A percentile compares a stretch with the other conserved stretches of the same genome.
These are phyloP conservation scores for Parasteatoda tepidariorum DNA, from an alignment of 1,140 invertebrate genomes.

Conservation along the genomic window DNA sequence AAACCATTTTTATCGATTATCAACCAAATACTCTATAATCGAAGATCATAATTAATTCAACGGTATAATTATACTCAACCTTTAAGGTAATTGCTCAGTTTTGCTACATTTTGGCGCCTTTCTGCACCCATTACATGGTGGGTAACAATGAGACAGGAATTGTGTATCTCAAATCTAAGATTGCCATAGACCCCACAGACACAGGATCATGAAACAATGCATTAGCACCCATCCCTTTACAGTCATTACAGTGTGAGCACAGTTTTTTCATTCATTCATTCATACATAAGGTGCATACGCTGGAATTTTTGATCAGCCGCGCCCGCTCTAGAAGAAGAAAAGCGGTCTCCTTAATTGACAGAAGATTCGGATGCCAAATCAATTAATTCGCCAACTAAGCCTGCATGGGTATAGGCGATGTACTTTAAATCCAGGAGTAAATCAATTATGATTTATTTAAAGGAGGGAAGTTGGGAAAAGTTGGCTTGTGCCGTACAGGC, in stretches of 20 bases:
- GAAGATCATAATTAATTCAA: too few species aligned
- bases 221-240: constrained; percentile 17
- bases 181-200: constrained; percentile 15
- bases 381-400: constrained; percentile 6
- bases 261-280: too few species aligned
- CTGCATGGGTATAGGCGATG: background rate
- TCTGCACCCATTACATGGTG: too few species aligned
- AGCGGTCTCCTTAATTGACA: background rate
- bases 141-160: constrained; percentile 3
- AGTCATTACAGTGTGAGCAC: background rate
- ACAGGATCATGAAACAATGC: constrained; percentile 10
- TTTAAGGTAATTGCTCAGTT: too few species aligned
- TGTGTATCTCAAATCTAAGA: constrained; percentile 9
- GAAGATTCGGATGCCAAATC: constrained; percentile 18
- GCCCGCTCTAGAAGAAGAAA: background rate
- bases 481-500: too few species aligned
- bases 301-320: constrained; percentile 1
- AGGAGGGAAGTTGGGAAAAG: too few species aligned
- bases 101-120: too few species aligned
- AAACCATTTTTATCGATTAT: too few species aligned
- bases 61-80: too few species aligned
- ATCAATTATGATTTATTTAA: constrained; percentile 34
- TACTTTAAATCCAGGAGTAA: constrained; percentile 4
- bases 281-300: too few species aligned
- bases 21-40: too few species aligned